phyloP scores from a whole-genome alignment of 2,113 vertebrate genomes.

The Phrynocephalus versicolor region DNA sequence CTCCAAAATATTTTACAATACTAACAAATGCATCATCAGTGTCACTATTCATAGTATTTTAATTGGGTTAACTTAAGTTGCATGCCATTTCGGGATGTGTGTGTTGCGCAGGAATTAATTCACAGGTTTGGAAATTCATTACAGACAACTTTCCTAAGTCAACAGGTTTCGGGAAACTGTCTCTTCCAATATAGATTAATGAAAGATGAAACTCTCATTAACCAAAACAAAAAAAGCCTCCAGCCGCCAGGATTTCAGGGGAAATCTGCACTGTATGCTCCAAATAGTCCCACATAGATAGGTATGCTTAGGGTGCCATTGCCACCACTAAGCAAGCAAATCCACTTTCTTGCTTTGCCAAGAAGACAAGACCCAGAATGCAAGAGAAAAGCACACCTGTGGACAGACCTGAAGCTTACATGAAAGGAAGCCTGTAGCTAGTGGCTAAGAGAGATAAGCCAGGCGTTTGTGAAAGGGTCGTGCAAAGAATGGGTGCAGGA shows the following conservation, averaged over 20 bases:
- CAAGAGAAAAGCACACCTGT: neutral
- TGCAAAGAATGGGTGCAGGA: too few relatives aligned
- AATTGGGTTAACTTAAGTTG: neutral
- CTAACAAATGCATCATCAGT: neutral
- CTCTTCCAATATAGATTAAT: slow-evolving; percentile 20
- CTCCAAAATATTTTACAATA: neutral
- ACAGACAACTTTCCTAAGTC: neutral
- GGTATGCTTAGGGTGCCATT: neutral
- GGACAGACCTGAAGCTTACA: neutral
- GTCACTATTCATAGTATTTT: neutral
- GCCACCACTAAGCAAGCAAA: neutral
- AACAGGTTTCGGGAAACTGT: neutral
- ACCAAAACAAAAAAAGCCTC: slow-evolving; percentile 6
- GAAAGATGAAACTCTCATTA: slow-evolving; percentile 26
- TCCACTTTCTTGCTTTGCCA: neutral
- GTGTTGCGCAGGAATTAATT: neutral
- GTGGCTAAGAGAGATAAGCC: neutral
- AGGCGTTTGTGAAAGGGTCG: neutral
- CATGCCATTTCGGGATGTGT: neutral
- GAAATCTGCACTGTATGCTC: neutral
- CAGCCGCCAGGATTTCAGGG: neutral
- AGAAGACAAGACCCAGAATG: neutral
- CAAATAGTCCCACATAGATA: neutral
- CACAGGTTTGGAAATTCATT: neutral
- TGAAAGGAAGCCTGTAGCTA: neutral